Evolutionary conservation across 2,888 invertebrate species (phyloP), one percentile per base, ranked within the genome.

Genomic region (Trissolcus brochymenae): DNA sequence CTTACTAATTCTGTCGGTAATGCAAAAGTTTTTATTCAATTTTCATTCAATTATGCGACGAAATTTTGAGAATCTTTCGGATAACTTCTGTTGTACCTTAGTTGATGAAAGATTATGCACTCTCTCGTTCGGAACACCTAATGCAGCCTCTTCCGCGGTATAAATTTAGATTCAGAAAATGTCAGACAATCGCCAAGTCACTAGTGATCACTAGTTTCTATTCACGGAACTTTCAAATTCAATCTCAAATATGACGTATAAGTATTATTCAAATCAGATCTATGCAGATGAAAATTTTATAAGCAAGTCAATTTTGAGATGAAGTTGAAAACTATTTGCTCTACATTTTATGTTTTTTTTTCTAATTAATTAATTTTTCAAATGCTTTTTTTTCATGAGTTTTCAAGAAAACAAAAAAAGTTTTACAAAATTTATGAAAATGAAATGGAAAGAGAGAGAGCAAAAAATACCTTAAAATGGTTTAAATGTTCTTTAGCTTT

Each of bases 401-500:
- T 25, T 25, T 25, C 19, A 19, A 2, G 2, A 0, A 0, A 25
- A 25, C 25, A 25, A 25, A 25, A 25, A n/a, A n/a, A n/a, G n/a
- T n/a, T 25, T 25, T 4, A 25, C 4, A 25, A 25, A 25, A 25
- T 3, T 25, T 25, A 25, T 25, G 25, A 25, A n/a, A 25, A 25
- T 25, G 4, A 4, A 4, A 6, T 25, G 25, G 25, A 6, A 25
- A 25, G 4, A 25, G 6, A 4, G 25, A 9, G 29, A 29, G 29
- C 35, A 35, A 35, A 11, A 35, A 55, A 53, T 88, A 89, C 90
- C 87, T 91, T 92, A 82, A 92, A 92, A 81, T 91, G 90, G 70
- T 91, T 91, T 41, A 94, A 90, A 89, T 93, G 92, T 80, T 92
- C 91, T 89, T 93, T 94, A 54, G 94, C 94, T 87, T 93, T 92